Evolutionary conservation across 2,113 vertebrate genomes (phyloP).

Genomic region (Hipposideros armiger): DNA sequence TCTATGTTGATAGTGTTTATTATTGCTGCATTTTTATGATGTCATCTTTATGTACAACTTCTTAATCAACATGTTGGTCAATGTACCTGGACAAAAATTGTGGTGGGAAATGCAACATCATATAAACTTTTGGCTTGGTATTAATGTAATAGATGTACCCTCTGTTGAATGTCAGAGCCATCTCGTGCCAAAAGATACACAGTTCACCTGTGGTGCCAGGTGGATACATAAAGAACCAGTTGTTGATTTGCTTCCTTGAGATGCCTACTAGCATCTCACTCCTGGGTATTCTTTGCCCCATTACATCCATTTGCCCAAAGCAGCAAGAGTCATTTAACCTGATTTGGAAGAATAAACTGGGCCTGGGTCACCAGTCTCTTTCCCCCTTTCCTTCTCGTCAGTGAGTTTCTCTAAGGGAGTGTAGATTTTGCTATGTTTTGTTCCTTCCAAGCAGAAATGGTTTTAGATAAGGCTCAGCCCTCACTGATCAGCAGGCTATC

Average conservation of each 20-base stretch:
- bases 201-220: not conserved
- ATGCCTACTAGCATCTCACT: not conserved
- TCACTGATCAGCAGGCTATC: not conserved
- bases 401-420: not conserved
- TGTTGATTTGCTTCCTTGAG: not conserved
- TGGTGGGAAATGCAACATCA: not conserved
- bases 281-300: not conserved
- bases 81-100: not conserved
- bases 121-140: not conserved
- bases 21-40: not conserved
- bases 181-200: not conserved
- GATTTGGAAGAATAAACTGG: not conserved
- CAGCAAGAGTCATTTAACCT: not conserved
- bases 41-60: not conserved
- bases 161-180: not conserved
- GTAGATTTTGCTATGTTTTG: not conserved
- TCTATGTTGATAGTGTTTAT: not conserved
- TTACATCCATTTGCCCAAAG: not conserved
- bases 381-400: rapidly evolving
- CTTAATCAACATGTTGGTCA: not conserved
- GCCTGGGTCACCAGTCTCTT: not conserved
- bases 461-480: not conserved
- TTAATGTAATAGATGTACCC: not conserved
- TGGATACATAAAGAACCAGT: not conserved
- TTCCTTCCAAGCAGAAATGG: not conserved